Evolutionary conservation across 2,888 invertebrate species (phyloP), one percentile per base, ranked within the genome.

Genomic region (Melitaea athalia): DNA sequence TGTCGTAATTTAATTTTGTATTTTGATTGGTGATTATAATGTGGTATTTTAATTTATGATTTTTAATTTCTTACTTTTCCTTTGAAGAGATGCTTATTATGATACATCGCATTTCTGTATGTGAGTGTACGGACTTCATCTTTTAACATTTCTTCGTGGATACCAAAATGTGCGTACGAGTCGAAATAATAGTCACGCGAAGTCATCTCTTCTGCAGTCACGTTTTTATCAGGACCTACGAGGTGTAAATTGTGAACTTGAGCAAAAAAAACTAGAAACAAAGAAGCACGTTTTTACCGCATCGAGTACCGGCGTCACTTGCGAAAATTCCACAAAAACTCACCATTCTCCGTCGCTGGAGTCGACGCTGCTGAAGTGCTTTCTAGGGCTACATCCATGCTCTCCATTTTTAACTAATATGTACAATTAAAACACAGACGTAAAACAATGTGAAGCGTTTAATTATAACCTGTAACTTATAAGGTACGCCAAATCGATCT

Each of bases 141-240:
- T 91, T 99, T 99, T 72, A 99, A 93, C 99, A 99, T 99, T 92
- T 99, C 99, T 93, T 99, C 99, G 85, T 99, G 99, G 80, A 99
- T 99, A 59, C 99, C 99, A 89, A 99, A 99, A 93, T 99, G 99
- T 62, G 99, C 99, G 86, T 99, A 99, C 0, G 99, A 99, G 91
- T 99, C 99, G 87, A 99, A 99, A 88, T 99, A 99, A 88, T 99
- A 99, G 88, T 99, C 99, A 78, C 99, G 95, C 7, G 99, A 99
- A 2, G 99, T 99, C 99, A 99, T 99, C 80, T 99, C 99, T 77
- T 98, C 98, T 0, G 97, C 96, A 2, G 95, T 93, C 6, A 96
- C 94, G 76, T 93, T 88, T 80, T 88, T 88, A 72, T 91, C 92
- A 0, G 89, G 91, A n/a, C 89, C 91, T 89, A 79, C n/a, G 79